Base-by-base conservation (phyloP, 37 sponge, comb jelly and placozoan genomes). In the Eunapius fragilis region DNA sequence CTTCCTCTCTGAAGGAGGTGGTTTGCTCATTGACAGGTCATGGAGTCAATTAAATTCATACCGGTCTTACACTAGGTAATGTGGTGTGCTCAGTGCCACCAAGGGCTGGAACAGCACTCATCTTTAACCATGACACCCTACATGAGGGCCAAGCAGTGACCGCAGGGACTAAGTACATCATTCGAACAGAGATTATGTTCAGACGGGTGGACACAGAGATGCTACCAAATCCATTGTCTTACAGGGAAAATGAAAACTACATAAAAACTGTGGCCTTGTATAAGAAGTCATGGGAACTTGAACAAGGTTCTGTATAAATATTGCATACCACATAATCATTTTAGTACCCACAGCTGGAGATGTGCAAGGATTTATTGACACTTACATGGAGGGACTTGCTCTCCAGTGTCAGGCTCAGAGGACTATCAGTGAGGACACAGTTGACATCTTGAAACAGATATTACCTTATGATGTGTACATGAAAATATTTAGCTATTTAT, bases 191-290 rank as follows among this genome's bases (percentile, higher is more conserved):
- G 70, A 28, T 85, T 30, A 85, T 85, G 86, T 85, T 70, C 41
- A 78, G 86, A 34, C 86, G 86, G 13, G 86, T 85, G 78, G 86
- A 85, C 77, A 48, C 50, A 3, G 78, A 85, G 45, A 85, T 85
- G 86, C 48, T 85, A 22, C 86, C 71, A 0, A 67, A 85, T 58
- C 86, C 86, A 3, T 1, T 26, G 25, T 35, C 34, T 17, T 85
- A 85, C 37, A 10, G 31, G 70, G 25, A n/a, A n/a, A 34, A 67
- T 30, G 79, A 58, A 32, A 68, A 76, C 71, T 85, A 85, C 32
- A 23, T 77, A 69, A 77, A 25, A 26, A 77, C 86, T 25, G 78
- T 85, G 13, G 70, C 86, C n/a, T 78, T 85, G 26, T 85, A 85
- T 70, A 31, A 68, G 25, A 85, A 85, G 71, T 85, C 86, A 2